Base-by-base conservation (phyloP, 2,113 vertebrate species). In the Climacteris rufus region DNA sequence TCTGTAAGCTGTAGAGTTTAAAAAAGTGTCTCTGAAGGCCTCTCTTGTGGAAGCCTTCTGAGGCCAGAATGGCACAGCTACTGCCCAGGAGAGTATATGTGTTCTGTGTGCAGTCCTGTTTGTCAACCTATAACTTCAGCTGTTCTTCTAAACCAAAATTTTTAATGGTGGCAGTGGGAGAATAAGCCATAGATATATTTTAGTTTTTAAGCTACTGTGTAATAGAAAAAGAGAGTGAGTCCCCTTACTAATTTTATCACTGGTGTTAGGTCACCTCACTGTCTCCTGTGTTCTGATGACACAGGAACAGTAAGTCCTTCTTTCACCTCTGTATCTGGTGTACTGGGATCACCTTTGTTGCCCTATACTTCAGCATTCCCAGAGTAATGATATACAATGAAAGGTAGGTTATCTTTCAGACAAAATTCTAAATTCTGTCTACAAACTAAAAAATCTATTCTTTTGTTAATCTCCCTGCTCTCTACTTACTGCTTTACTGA, bases 211-310 rank as follows among this genome's bases (percentile, higher is more conserved):
- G 66, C 66, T 70, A 15, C 83, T 35, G 16, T 12, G 16, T 44
- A 56, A 14, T 47, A 60, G 56, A 37, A 52, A 39, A 88, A 39
- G 16, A 69, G 49, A 68, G 13, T 40, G 31, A 64, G 18, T 72
- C 37, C 17, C 7, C 69, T 57, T 59, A 25, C 71, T 70, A 47
- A 90, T 86, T 72, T 84, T 90, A 44, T 57, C 42, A 4, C 30
- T 83, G 18, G 12, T 35, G 47, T 81, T 71, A 86, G 83, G 60
- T 94, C 39, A 61, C 56, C 64, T 71, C 53, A 18, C 52, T 63
- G 83, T 50, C 85, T 87, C 61, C 61, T 87, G 56, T 47, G 30
- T 93, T 89, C 56, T 84, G 91, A 93, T 94, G 91, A 94, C 77
- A 83, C 19, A 44, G 60, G 79, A 88, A 52, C 50, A 80, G 15